These are phyloP conservation scores for Dromiciops gliroides DNA, from an alignment of 2,113 vertebrate genomes.

Conservation along the genomic window DNA sequence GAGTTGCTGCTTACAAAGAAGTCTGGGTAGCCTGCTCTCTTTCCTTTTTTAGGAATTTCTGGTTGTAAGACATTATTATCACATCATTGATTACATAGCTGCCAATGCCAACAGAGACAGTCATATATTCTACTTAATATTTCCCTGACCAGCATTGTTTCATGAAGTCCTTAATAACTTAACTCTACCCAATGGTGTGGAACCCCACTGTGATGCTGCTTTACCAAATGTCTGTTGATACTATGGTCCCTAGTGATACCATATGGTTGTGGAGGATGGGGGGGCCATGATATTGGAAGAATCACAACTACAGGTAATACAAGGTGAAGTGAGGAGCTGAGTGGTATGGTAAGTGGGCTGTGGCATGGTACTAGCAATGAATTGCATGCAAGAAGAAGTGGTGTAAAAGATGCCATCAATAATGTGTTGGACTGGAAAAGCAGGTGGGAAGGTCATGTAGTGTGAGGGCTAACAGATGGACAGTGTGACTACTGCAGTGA, in stretches of 20 bases:
- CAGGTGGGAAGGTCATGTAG: not conserved
- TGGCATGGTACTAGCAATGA: not conserved
- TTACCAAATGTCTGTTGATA: not conserved
- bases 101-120: slow-evolving; percentile 7
- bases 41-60: slow-evolving; percentile 50
- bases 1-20: slow-evolving; percentile 44
- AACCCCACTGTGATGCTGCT: not conserved
- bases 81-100: slow-evolving; percentile 18
- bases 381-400: not conserved
- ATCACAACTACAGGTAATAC: not conserved
- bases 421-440: not conserved
- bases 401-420: not conserved
- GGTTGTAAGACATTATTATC: slow-evolving; percentile 39
- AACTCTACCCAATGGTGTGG: not conserved
- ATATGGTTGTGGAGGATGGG: not conserved
- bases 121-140: not conserved
- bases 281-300: not conserved
- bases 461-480: not conserved
- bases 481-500: not conserved
- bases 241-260: not conserved
- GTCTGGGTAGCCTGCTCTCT: slow-evolving; percentile 25
- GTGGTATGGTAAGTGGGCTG: not conserved
- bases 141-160: not conserved
- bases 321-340: not conserved
- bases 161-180: not conserved